Base-by-base conservation (phyloP, 2,888 invertebrate species). In the Drosophila birchii region DNA sequence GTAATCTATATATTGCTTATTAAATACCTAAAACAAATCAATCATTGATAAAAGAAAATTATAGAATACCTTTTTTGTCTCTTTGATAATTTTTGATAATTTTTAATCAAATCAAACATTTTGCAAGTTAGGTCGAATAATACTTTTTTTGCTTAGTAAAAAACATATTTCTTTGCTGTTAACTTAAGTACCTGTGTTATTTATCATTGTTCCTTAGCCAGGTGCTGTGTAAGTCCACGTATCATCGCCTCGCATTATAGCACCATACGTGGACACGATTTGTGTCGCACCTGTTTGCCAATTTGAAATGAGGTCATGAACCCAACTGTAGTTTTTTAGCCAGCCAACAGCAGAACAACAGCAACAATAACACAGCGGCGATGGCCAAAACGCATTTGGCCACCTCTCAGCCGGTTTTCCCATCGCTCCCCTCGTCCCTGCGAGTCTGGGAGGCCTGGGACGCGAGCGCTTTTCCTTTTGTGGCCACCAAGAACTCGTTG, bases 401-500 rank as follows among this genome's bases (percentile, higher is more conserved):
- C 88, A 88, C 80, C 86, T 85, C 75, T 81, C 77, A 86, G 88
- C 86, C 86, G 85, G 86, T 87, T 85, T 85, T 86, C 73, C 68
- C 71, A 82, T 79, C 73, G 75, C 45, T 55, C 41, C 57, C 78
- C 44, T 34, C 38, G 49, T 71, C 47, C 51, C 47, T 36, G 44
- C 47, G 29, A 34, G 23, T 57, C 49, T 29, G 6, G 29, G 29
- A 29, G 74, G 57, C 62, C 61, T 44, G 47, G 73, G 67, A 75
- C 57, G 68, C 72, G 70, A 53, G 63, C 68, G 82, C 75, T 85
- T 87, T 87, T 85, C 83, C 86, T 87, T 83, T 87, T 88, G 78
- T 83, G 86, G 86, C 88, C 83, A 86, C 88, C 88, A 88, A 86
- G 86, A 88, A 83, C 88, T 88, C 74, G 88, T 81, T 88, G 86